These are phyloP conservation scores for Reinhardtius hippoglossoides DNA, from an alignment of 2,113 vertebrate genomes.

Conservation along the genomic window DNA sequence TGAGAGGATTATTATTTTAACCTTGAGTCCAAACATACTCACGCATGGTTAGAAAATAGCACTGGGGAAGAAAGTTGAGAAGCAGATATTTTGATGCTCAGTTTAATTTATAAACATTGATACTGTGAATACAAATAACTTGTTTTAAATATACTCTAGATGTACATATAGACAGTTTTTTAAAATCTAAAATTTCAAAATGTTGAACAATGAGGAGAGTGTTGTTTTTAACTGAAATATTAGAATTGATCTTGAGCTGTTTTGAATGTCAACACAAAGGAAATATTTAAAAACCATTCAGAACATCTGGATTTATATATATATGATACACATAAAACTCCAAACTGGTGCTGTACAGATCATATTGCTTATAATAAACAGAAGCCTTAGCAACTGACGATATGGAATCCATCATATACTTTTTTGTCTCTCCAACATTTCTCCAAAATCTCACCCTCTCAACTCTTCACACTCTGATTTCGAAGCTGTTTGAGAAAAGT, in stretches of 20 bases:
- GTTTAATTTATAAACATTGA: neutral
- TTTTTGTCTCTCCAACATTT: too few species aligned
- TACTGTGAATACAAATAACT: neutral
- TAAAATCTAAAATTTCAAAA: neutral
- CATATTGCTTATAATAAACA: too few species aligned
- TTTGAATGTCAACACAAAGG: neutral
- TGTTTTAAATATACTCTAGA: neutral
- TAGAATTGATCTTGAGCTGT: neutral
- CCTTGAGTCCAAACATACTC: constrained; percentile 5
- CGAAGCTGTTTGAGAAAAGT: too few species aligned
- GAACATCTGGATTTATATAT: constrained; percentile 6
- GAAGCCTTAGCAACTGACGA: neutral
- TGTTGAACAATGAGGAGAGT: too few species aligned
- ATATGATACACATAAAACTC: neutral
- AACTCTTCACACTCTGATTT: neutral
- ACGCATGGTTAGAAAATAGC: neutral
- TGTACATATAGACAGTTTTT: too few species aligned
- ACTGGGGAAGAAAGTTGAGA: neutral
- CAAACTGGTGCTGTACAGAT: neutral
- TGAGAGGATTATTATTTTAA: constrained; percentile 21
- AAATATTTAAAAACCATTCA: neutral
- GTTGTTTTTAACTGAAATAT: too few species aligned
- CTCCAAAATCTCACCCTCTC: too few species aligned
- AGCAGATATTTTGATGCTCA: neutral
- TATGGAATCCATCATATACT: too few species aligned